Conservation (phyloP, 2,888 invertebrate species). For the Oeneis ivallda region DNA sequence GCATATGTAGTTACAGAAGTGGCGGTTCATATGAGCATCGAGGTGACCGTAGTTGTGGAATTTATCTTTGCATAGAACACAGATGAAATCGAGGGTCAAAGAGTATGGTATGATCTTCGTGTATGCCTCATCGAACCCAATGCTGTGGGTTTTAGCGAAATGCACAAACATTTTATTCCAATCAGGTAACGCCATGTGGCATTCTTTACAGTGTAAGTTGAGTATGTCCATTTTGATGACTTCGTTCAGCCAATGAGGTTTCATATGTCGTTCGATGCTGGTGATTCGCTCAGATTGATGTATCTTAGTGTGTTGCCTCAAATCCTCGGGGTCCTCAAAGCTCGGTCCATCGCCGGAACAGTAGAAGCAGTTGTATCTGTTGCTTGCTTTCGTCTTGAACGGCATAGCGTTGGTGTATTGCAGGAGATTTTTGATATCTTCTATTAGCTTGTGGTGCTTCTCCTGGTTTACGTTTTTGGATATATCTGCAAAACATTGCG, state of each 20-base stretch:
- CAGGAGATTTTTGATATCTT: slow-evolving; percentile 55
- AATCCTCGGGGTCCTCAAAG: slow-evolving; percentile 51
- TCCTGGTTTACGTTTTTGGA: slow-evolving; percentile 29
- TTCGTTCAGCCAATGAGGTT: slow-evolving; percentile 58
- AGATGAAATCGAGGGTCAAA: slow-evolving; percentile 45
- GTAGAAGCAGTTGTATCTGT: slow-evolving; percentile 55
- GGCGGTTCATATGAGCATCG: slow-evolving; percentile 65
- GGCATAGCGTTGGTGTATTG: slow-evolving; percentile 60
- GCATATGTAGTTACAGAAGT: slow-evolving; percentile 64
- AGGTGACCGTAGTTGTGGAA: slow-evolving; percentile 51
- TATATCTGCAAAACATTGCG: slow-evolving; percentile 25
- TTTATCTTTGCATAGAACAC: slow-evolving; percentile 53
- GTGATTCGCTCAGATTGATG: slow-evolving; percentile 11
- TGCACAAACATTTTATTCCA: slow-evolving; percentile 64
- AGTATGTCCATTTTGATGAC: slow-evolving; percentile 59
- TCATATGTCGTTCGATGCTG: slow-evolving; percentile 51
- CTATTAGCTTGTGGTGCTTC: slow-evolving; percentile 44
- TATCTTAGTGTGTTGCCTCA: slow-evolving; percentile 50
- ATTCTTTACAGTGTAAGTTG: slow-evolving; percentile 52
- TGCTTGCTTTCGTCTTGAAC: slow-evolving; percentile 51
- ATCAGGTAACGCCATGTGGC: slow-evolving; percentile 41
- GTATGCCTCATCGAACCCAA: slow-evolving; percentile 51
- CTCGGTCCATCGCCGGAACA: slow-evolving; percentile 48
- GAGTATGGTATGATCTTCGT: slow-evolving; percentile 56
- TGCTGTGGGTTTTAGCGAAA: slow-evolving; percentile 47